Conservation (phyloP, 2,113 vertebrate genomes). For the Globicephala melas region DNA sequence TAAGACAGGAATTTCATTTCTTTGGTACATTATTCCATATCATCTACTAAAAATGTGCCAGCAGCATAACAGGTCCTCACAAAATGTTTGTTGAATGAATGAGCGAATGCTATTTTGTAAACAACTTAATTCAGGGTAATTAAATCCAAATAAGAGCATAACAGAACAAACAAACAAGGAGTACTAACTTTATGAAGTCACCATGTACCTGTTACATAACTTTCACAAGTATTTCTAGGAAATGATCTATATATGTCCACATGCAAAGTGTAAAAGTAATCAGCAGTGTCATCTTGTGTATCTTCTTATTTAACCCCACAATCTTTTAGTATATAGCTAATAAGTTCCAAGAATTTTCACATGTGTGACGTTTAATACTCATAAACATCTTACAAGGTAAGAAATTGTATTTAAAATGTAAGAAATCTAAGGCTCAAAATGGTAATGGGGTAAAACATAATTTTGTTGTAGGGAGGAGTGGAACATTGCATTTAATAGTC, state of each 20-base stretch:
- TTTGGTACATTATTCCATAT: background rate
- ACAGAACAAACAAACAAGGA: background rate
- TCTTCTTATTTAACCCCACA: background rate
- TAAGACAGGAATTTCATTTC: background rate
- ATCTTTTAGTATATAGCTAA: background rate
- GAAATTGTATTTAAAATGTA: background rate
- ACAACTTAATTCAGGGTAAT: background rate
- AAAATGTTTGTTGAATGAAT: background rate
- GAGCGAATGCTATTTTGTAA: background rate
- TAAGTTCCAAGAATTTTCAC: background rate
- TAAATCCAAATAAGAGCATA: background rate
- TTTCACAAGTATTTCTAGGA: background rate
- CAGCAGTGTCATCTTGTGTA: background rate
- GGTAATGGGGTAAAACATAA: background rate
- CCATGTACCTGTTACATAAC: background rate
- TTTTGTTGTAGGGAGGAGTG: background rate
- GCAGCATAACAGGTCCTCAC: background rate
- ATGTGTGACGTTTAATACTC: background rate
- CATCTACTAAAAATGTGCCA: background rate
- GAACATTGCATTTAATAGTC: background rate
- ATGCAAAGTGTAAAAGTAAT: background rate
- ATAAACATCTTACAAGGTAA: background rate
- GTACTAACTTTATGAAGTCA: background rate
- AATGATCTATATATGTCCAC: background rate
- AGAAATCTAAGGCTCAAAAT: background rate